A percentile compares a stretch with the other conserved stretches of the same genome.
Evolutionary conservation across 2,113 vertebrate genomes (phyloP).

Genomic region (Etia nguti): DNA sequence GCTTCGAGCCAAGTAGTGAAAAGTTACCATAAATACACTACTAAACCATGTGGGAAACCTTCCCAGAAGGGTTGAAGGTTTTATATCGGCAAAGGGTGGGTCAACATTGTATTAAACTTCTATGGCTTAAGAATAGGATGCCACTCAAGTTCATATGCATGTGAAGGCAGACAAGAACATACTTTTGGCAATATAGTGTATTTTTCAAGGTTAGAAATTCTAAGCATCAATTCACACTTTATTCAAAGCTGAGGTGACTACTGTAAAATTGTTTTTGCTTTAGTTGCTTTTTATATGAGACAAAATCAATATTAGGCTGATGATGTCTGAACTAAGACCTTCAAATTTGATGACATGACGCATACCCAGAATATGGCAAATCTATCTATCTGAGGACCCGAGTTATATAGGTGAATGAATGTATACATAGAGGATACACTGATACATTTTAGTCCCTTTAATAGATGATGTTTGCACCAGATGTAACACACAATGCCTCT

Average conservation of each 20-base stretch:
- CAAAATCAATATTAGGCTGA: not conserved
- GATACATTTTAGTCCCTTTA: not conserved
- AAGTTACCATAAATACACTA: not conserved
- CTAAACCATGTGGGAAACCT: not conserved
- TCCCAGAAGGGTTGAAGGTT: not conserved
- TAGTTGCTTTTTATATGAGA: not conserved
- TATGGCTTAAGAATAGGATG: not conserved
- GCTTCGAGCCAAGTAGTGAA: not conserved
- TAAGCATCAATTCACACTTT: not conserved
- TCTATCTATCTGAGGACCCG: not conserved
- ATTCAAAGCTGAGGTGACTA: not conserved
- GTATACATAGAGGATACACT: not conserved
- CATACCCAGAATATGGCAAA: not conserved
- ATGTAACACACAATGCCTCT: not conserved
- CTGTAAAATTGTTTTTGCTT: not conserved
- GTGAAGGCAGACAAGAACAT: not conserved
- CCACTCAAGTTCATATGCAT: not conserved
- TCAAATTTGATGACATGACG: not conserved
- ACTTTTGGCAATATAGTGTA: not conserved
- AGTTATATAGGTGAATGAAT: not conserved
- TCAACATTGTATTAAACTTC: not conserved
- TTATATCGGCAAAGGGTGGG: not conserved
- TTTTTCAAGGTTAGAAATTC: not conserved
- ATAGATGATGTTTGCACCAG: not conserved
- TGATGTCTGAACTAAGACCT: not conserved